A percentile compares a stretch with the other conserved stretches of the same genome.
phyloP scores from a whole-genome alignment of 2,113 vertebrate species.

The Trichomycterus rosablanca region DNA sequence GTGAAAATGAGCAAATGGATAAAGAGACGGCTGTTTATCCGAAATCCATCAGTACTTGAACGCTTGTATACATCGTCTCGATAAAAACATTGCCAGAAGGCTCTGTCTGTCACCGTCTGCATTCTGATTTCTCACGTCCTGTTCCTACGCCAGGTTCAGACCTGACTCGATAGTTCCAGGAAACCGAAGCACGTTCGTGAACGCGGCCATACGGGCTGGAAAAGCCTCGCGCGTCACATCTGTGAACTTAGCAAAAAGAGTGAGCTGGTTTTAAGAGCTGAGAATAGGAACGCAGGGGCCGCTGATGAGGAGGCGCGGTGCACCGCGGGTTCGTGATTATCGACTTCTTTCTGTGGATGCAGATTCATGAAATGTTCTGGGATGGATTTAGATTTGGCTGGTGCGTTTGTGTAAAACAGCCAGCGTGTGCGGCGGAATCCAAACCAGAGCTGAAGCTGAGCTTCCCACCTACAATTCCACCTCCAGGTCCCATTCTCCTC shows the following conservation, averaged over 20 bases:
- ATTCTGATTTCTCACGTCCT: conserved; percentile 10
- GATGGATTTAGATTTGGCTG: neutral
- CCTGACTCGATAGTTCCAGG: conserved; percentile 43
- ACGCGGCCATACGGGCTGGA: conserved; percentile 13
- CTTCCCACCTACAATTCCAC: too few relatives aligned
- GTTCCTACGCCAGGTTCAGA: conserved; percentile 37
- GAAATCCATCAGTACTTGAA: too few relatives aligned
- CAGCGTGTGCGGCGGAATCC: neutral
- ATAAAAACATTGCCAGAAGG: neutral
- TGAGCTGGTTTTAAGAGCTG: conserved; percentile 3
- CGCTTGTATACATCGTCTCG: too few relatives aligned
- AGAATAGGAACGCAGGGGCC: conserved; percentile 14
- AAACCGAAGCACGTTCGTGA: conserved; percentile 52
- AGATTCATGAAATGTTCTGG: neutral
- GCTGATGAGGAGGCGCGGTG: conserved; percentile 17
- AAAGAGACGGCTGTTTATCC: too few relatives aligned
- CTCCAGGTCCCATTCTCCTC: too few relatives aligned
- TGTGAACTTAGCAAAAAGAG: conserved; percentile 16
- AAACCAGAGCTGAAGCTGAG: too few relatives aligned
- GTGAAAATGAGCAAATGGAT: too few relatives aligned
- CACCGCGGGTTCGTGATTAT: conserved; percentile 3
- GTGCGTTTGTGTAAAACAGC: neutral
- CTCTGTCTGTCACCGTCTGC: neutral
- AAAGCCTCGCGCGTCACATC: neutral
- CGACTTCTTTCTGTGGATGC: conserved; percentile 11